Evolutionary conservation across 2,888 invertebrate species (phyloP), one percentile per base, ranked within the genome.

Genomic region (Agrilus cyanescens): DNA sequence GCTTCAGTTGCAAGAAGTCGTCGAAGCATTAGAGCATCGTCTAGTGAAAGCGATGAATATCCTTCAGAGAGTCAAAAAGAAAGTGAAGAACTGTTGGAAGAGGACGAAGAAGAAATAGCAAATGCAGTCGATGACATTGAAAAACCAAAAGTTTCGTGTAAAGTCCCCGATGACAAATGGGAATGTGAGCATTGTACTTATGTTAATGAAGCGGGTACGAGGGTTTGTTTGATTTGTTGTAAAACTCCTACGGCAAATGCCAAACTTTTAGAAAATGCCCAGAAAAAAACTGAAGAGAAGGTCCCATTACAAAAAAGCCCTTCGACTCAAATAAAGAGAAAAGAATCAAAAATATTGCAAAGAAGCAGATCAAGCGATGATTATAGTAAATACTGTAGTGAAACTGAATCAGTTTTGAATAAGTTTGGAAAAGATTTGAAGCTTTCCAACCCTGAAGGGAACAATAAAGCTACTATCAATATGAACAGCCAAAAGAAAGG

Each of bases 131-230:
- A 65, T 16, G 49, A 41, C 4, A 31, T 32, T 3, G 45, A 44
- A 40, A 46, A 44, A 50, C 32, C 65, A 2, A 69, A 12, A n/a
- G 25, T 65, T 40, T 69, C 71, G 12, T 73, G 75, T 1, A 69
- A 71, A 2, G 70, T 74, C 12, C 76, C 79, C 0, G 67, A 63
- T 32, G 68, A 74, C 12, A 69, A 75, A 42, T 93, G 91, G 91
- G 80, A 85, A 50, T 93, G 91, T 62, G 86, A 88, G 57, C 87
- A 89, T 58, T 93, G 91, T 60, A 93, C 91, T 0, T 90, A 81
- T 60, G 82, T 89, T 3, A 93, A 93, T 60, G 82, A 84, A 46
- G 69, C 83, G 0, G 83, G 82, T 14, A 77, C 80, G 0, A 78
- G 82, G 53, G 84, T 91, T 32, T 91, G 91, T 59, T 73, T 76